phyloP scores from a whole-genome alignment of 2,797 vertebrate species.

The Betta splendens region DNA sequence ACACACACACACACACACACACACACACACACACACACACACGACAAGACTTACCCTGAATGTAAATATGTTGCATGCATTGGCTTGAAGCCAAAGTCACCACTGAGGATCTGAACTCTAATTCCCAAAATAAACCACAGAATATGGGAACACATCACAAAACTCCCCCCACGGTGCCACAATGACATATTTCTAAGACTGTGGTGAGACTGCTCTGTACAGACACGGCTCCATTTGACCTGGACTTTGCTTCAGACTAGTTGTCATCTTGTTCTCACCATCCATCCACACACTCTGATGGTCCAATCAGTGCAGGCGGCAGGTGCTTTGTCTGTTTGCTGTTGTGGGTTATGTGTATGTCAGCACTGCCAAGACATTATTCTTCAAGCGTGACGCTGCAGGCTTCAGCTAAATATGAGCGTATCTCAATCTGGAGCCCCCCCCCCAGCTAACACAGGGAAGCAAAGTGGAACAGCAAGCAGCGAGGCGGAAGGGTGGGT shows the following conservation, averaged over 20 bases:
- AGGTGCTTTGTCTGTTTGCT: no score
- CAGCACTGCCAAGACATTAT: neutral
- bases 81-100: conserved; percentile 69
- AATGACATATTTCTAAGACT: conserved; percentile 20
- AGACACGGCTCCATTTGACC: neutral
- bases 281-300: no score
- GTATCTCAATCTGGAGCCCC: no score
- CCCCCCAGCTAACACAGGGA: neutral
- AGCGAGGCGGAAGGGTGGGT: conserved; percentile 24
- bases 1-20: conserved; percentile 16
- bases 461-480: conserved; percentile 10
- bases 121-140: conserved; percentile 56
- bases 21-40: no score
- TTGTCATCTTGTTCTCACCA: neutral
- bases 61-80: conserved; percentile 54
- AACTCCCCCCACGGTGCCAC: neutral
- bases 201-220: neutral
- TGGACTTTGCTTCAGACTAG: neutral
- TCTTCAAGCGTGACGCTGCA: no score
- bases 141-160: conserved; percentile 47
- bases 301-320: no score
- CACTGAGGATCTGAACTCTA: conserved; percentile 47
- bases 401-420: no score
- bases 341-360: no score
- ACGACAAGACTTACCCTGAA: conserved; percentile 26